Evolutionary conservation across 2,888 invertebrate species (phyloP), one percentile per base, ranked within the genome.

Genomic region (Diarsia mendica): DNA sequence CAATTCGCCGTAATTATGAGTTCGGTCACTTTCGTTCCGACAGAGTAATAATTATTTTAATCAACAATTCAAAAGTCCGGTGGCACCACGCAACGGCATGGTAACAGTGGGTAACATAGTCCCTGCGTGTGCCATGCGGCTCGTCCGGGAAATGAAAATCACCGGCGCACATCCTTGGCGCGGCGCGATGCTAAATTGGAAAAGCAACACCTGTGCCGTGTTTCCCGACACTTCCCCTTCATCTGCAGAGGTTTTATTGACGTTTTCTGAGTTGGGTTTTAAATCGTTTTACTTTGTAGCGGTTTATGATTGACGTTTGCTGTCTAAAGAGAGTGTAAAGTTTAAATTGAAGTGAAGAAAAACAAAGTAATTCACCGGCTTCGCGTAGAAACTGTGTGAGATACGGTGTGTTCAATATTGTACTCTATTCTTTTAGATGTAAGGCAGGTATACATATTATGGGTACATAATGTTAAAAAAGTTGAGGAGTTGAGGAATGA

Each of bases 161-260:
- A 91, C 90, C 83, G 87, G 88, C 87, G 88, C 87, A 91, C 91
- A 92, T 90, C 92, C 91, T 89, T 89, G 87, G 85, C 77, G 87
- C 87, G 73, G 60, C 75, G 88, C 89, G 87, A 87, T 89, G 89
- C 82, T 90, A 92, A 93, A 94, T 94, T 93, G 93, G 90, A 92
- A 94, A 90, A 88, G 85, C 92, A 91, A 93, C 94, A 94, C 94
- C 94, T 94, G 93, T 79, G 88, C 82, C 88, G 83, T 87, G 90
- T 87, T 91, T 88, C 87, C 88, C 86, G 89, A 89, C 86, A 88
- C 87, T 87, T 89, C 85, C 85, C 84, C 80, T 77, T 74, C 78
- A 80, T 79, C 85, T 79, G 76, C 73, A 72, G 64, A 70, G 67
- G 77, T 85, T 79, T 81, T 80, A 85, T 87, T 79, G 80, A 82